Evolutionary conservation across 2,888 invertebrate genomes (phyloP).

Genomic region (Brachypterus glaber): DNA sequence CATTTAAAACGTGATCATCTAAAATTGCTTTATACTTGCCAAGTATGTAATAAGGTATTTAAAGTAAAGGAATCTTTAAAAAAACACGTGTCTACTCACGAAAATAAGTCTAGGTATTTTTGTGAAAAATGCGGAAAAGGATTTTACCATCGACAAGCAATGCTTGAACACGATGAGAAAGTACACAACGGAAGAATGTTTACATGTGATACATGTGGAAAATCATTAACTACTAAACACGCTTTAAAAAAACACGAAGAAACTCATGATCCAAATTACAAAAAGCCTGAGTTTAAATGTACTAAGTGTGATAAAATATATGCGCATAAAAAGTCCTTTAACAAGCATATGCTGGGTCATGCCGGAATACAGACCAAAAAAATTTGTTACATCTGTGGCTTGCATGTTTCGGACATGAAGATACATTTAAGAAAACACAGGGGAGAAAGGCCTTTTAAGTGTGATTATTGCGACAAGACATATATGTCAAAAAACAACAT

Average conservation of each 20-base stretch:
- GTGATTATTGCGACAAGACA: constrained; percentile 36
- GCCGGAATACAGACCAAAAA: constrained; percentile 7
- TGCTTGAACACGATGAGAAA: constrained; percentile 23
- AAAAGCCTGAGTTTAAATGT: too few species aligned
- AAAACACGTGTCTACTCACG: constrained; percentile 9
- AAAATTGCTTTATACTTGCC: too few species aligned
- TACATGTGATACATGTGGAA: too few species aligned
- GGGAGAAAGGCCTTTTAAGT: constrained; percentile 36
- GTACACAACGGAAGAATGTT: constrained; percentile 1
- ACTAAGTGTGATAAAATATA: background rate
- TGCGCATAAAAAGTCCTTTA: constrained; percentile 1
- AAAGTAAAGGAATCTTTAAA: constrained; percentile 4
- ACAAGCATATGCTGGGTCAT: constrained; percentile 7
- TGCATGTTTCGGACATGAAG: too few species aligned
- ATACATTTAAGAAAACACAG: constrained; percentile 35
- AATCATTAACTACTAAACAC: background rate
- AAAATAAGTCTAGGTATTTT: constrained; percentile 12
- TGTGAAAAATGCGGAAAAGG: constrained; percentile 15
- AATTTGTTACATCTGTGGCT: constrained; percentile 5
- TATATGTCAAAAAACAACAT: constrained; percentile 26
- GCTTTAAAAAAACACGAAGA: background rate
- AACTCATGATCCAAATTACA: background rate
- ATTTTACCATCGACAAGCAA: constrained; percentile 38
- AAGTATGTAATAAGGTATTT: too few species aligned
- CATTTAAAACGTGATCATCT: too few species aligned